Conservation (phyloP, 1,140 invertebrate genomes). For the Acromyrmex heyeri region DNA sequence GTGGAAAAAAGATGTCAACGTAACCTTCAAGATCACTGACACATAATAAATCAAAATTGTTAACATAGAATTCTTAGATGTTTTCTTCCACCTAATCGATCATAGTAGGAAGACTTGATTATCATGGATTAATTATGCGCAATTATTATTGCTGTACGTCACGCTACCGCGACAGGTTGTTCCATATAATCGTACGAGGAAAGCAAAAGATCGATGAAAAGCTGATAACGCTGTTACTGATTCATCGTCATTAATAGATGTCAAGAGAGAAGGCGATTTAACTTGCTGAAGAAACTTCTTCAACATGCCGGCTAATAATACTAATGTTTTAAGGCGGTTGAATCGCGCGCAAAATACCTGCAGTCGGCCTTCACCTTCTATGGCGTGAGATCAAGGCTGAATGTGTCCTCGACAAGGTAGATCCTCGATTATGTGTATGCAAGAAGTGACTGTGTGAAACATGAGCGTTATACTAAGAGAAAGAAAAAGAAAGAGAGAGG, state of each 20-base stretch:
- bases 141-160: constrained; percentile 14
- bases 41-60: background rate
- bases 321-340: constrained; percentile 48
- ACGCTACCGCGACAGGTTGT: background rate
- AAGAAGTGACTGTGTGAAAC: constrained; percentile 11
- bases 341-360: constrained; percentile 61
- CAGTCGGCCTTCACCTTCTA: constrained; percentile 74
- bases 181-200: constrained; percentile 21
- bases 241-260: background rate
- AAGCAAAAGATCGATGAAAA: constrained; percentile 32
- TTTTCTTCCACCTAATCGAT: background rate
- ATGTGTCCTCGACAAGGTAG: constrained; percentile 61
- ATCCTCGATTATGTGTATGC: constrained; percentile 6
- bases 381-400: constrained; percentile 72
- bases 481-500: background rate
- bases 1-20: background rate
- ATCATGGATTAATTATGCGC: constrained; percentile 33
- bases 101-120: background rate
- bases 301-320: constrained; percentile 19
- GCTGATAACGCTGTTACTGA: background rate
- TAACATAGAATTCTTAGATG: no score
- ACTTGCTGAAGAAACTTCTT: constrained; percentile 9
- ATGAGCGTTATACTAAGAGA: constrained; percentile 6
- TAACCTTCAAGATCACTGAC: background rate
- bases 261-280: constrained; percentile 22